phyloP scores from a whole-genome alignment of 2,888 invertebrate genomes.

The Chrysotoxum bicinctum region DNA sequence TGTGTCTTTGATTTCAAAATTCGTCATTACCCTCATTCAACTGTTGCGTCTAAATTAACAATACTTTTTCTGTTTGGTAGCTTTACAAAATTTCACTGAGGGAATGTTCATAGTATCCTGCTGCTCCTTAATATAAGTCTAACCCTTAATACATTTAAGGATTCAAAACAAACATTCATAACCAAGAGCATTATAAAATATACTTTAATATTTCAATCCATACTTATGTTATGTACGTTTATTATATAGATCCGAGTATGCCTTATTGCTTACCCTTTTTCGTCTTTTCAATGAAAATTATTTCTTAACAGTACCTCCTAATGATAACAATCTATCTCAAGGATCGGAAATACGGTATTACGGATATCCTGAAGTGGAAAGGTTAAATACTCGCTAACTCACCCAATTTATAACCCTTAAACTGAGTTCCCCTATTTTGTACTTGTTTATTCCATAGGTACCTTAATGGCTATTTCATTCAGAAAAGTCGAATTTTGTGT shows the following conservation, averaged over 20 bases:
- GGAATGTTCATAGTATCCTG: background rate
- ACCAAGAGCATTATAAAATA: too few species aligned
- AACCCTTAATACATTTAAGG: background rate
- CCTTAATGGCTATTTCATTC: background rate
- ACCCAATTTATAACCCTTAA: background rate
- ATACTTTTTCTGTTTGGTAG: constrained; percentile 15
- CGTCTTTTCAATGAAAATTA: background rate
- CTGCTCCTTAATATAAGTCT: background rate
- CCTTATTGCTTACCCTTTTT: background rate
- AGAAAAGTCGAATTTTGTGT: background rate
- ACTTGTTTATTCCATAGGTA: background rate
- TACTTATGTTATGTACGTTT: background rate
- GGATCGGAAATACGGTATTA: constrained; percentile 59
- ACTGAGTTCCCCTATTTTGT: background rate
- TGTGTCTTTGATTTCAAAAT: constrained; percentile 64
- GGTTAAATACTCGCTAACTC: constrained; percentile 15
- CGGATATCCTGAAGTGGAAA: constrained; percentile 58
- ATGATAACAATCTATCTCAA: constrained; percentile 53
- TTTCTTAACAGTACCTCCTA: background rate
- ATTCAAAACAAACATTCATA: background rate
- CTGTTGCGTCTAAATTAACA: background rate
- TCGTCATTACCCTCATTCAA: constrained; percentile 19
- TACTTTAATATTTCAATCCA: too few species aligned
- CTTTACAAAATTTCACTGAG: background rate
- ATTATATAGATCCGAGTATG: too few species aligned